Evolutionary conservation across 2,797 vertebrate species (phyloP).

Genomic region (Mastacembelus armatus): DNA sequence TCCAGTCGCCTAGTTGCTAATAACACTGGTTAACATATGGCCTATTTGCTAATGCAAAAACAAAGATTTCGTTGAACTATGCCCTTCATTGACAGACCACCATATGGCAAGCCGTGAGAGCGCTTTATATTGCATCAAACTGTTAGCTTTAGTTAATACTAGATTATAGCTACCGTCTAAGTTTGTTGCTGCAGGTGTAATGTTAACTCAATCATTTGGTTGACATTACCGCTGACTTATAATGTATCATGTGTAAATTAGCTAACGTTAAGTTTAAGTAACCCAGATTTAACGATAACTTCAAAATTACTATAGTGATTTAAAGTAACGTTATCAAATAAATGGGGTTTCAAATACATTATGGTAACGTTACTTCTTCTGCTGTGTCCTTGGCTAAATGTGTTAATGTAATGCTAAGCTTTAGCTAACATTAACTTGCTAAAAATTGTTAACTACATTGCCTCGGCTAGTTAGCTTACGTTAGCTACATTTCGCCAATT

Average conservation of each 20-base stretch:
- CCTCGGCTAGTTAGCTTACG: slow-evolving; percentile 19
- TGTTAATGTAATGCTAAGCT: neutral
- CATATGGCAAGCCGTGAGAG: neutral
- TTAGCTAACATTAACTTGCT: neutral
- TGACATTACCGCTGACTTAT: too few relatives aligned
- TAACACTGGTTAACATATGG: neutral
- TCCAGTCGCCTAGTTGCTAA: neutral
- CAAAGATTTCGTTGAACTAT: neutral
- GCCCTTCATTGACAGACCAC: neutral
- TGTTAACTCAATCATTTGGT: too few relatives aligned
- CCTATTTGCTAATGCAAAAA: neutral
- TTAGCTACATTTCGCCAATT: neutral
- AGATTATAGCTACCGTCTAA: too few relatives aligned
- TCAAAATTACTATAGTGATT: too few relatives aligned
- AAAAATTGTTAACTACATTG: slow-evolving; percentile 1
- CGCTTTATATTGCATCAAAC: rapidly evolving
- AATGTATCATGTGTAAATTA: too few relatives aligned
- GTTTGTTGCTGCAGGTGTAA: too few relatives aligned
- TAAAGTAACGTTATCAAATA: too few relatives aligned
- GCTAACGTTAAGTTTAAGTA: too few relatives aligned
- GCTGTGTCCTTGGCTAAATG: neutral
- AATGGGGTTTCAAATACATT: too few relatives aligned
- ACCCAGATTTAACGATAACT: too few relatives aligned
- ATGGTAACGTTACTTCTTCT: too few relatives aligned
- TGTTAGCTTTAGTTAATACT: neutral